These are phyloP conservation scores for Heteropelma amictum DNA, from an alignment of 2,888 invertebrate genomes.

Conservation along the genomic window DNA sequence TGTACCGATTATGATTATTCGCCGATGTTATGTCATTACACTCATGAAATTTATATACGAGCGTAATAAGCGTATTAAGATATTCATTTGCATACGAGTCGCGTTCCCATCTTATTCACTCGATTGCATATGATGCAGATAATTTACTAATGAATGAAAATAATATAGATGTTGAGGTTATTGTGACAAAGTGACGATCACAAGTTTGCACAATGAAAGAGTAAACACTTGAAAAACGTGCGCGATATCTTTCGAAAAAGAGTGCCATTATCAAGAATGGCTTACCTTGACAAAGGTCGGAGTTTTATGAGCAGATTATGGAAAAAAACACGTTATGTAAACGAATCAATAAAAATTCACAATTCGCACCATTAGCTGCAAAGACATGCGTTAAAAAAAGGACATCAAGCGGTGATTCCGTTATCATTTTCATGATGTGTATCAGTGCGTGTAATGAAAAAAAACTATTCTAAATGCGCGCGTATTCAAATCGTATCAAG, in stretches of 20 bases:
- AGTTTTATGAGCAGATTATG: background rate
- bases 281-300: conserved; percentile 20
- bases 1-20: no score
- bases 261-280: conserved; percentile 2
- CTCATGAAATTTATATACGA: no score
- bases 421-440: no score
- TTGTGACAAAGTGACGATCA: background rate
- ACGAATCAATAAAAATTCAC: background rate
- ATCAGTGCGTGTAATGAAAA: no score
- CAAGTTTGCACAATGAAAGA: conserved; percentile 15
- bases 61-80: no score
- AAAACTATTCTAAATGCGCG: no score
- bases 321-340: background rate
- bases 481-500: no score
- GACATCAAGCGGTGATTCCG: no score
- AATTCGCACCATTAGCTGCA: no score
- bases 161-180: background rate
- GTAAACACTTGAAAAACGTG: background rate
- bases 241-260: background rate
- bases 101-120: background rate
- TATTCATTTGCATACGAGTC: no score
- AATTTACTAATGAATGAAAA: conserved; percentile 22
- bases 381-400: no score
- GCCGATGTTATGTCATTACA: no score
- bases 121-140: background rate